Percentiles rank a stretch among this genome's conserved stretches.
Conservation (phyloP, 1,140 invertebrate species). For the Lepidurus couesii region DNA sequence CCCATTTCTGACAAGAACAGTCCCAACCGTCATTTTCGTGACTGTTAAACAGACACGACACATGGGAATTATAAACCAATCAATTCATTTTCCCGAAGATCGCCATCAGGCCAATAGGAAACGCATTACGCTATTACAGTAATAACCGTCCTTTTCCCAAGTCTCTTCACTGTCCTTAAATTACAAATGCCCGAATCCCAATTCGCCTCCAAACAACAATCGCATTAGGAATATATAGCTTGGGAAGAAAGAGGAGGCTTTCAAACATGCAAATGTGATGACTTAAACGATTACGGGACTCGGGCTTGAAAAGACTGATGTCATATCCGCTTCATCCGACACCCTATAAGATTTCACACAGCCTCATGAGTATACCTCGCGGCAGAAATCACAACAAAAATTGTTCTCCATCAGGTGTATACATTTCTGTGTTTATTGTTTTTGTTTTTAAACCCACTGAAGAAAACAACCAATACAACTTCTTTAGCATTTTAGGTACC, state of each 20-base stretch:
- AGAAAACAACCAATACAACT: background rate
- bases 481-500: background rate
- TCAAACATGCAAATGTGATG: conserved; percentile 15
- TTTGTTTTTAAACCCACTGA: background rate
- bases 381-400: background rate
- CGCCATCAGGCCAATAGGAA: too few relatives aligned
- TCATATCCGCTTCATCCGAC: conserved; percentile 14
- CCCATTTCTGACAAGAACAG: too few relatives aligned
- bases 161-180: background rate
- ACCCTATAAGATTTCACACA: background rate
- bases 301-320: background rate
- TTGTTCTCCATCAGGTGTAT: background rate
- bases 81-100: too few relatives aligned
- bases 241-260: background rate
- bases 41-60: too few relatives aligned
- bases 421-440: background rate
- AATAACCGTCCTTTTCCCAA: background rate
- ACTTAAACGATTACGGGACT: conserved; percentile 17
- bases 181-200: background rate
- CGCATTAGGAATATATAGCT: background rate
- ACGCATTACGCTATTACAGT: too few relatives aligned
- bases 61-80: too few relatives aligned
- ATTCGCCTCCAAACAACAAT: background rate
- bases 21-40: too few relatives aligned
- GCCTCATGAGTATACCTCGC: background rate